phyloP scores from a whole-genome alignment of 2,113 vertebrate species.

The Grantiella picta region DNA sequence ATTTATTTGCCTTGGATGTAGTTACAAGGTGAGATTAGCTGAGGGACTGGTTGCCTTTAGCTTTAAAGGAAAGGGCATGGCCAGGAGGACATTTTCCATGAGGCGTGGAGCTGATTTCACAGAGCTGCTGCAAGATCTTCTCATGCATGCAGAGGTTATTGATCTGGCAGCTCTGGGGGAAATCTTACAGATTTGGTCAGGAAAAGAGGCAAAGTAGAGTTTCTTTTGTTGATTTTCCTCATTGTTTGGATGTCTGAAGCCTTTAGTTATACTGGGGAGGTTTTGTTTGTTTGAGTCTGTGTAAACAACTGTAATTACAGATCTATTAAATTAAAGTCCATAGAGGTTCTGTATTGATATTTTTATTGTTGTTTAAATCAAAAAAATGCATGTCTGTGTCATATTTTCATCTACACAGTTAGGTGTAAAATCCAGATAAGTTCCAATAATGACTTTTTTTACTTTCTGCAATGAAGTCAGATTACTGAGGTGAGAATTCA shows the following conservation, averaged over 20 bases:
- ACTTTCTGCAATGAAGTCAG: not conserved
- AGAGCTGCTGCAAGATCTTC: not conserved
- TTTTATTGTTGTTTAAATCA: not conserved
- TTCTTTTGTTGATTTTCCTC: not conserved
- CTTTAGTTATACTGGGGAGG: not conserved
- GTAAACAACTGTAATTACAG: conserved; percentile 1
- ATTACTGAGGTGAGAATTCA: not conserved
- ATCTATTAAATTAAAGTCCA: not conserved
- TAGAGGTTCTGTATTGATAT: not conserved
- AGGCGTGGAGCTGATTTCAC: not conserved
- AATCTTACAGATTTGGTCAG: not conserved
- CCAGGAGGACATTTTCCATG: not conserved
- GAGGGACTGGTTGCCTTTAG: not conserved
- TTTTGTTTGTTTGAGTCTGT: not conserved
- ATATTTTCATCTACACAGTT: not conserved
- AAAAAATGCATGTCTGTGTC: not conserved
- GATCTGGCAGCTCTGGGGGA: not conserved
- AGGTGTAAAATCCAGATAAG: not conserved
- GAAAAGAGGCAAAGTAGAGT: not conserved
- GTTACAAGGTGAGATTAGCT: not conserved
- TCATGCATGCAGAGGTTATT: not conserved
- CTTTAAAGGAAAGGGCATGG: not conserved
- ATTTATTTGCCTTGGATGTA: not conserved
- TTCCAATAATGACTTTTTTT: not conserved
- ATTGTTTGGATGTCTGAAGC: not conserved